phyloP scores from a whole-genome alignment of 2,797 vertebrate genomes.

The Propithecus perrieri region DNA sequence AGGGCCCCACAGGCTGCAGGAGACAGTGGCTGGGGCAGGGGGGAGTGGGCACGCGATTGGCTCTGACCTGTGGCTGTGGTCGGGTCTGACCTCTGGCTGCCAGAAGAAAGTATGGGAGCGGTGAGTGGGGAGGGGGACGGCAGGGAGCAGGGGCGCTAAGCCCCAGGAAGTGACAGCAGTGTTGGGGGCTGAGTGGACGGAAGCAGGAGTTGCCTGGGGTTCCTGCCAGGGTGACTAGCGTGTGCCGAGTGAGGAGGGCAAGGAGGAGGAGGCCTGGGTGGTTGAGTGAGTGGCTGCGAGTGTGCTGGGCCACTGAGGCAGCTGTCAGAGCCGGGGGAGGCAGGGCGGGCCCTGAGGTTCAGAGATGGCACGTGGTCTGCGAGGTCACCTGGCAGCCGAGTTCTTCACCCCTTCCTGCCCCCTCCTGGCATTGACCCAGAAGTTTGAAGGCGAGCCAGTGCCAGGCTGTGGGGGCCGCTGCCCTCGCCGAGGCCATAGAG shows the following conservation, averaged over 20 bases:
- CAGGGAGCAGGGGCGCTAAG: neutral
- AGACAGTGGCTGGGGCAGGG: neutral
- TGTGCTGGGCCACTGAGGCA: neutral
- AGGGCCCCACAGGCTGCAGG: neutral
- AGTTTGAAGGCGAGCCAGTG: neutral
- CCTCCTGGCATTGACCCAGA: neutral
- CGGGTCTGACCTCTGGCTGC: neutral
- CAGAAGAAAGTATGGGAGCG: neutral
- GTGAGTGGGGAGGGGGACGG: fast-evolving
- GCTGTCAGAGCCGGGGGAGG: neutral
- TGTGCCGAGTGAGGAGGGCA: fast-evolving
- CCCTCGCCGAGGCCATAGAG: neutral
- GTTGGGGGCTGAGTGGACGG: too few relatives aligned
- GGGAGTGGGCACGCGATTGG: neutral
- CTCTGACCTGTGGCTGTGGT: neutral
- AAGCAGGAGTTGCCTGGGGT: too few relatives aligned
- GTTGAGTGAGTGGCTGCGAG: neutral
- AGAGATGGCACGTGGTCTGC: neutral
- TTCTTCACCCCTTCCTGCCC: neutral
- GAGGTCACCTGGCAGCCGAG: neutral
- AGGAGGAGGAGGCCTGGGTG: neutral
- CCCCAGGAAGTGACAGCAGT: neutral
- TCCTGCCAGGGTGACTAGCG: neutral
- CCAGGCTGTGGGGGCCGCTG: neutral
- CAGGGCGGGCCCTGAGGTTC: neutral